Percentiles rank a stretch among this genome's conserved stretches.
Evolutionary conservation across 2,797 vertebrate species (phyloP).

Genomic region (Anguilla marmorata): DNA sequence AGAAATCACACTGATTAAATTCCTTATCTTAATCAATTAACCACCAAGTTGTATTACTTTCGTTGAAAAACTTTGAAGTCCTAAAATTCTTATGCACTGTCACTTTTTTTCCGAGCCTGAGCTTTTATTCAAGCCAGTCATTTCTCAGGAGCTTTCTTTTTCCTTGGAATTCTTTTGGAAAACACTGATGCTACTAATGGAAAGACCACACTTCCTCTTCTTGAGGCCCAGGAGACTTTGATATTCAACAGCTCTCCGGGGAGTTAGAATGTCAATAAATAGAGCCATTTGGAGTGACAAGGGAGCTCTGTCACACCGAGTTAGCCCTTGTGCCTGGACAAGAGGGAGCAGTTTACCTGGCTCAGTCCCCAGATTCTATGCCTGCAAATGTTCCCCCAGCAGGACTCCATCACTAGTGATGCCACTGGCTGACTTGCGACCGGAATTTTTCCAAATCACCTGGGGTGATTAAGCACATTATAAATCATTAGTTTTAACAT

Average conservation of each 20-base stretch:
- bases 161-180: slow-evolving; percentile 62
- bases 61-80: neutral
- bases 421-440: neutral
- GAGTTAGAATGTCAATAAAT: slow-evolving; percentile 34
- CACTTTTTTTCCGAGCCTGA: neutral
- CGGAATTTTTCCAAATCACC: neutral
- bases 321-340: neutral
- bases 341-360: neutral
- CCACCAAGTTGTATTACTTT: neutral
- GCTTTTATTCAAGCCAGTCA: slow-evolving; percentile 7
- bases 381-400: slow-evolving; percentile 26
- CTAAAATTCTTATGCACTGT: neutral
- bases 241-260: slow-evolving; percentile 37
- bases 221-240: slow-evolving; percentile 42
- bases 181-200: slow-evolving; percentile 64
- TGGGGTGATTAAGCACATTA: neutral
- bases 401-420: slow-evolving; percentile 6
- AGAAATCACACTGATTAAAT: neutral
- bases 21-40: neutral
- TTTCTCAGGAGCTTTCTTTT: slow-evolving; percentile 32
- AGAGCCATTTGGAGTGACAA: neutral
- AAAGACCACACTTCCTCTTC: slow-evolving; percentile 67
- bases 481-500: neutral
- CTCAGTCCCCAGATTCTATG: neutral
- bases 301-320: neutral